These are phyloP conservation scores for Odontophorus gujanensis DNA, from an alignment of 2,113 vertebrate genomes.

Conservation along the genomic window DNA sequence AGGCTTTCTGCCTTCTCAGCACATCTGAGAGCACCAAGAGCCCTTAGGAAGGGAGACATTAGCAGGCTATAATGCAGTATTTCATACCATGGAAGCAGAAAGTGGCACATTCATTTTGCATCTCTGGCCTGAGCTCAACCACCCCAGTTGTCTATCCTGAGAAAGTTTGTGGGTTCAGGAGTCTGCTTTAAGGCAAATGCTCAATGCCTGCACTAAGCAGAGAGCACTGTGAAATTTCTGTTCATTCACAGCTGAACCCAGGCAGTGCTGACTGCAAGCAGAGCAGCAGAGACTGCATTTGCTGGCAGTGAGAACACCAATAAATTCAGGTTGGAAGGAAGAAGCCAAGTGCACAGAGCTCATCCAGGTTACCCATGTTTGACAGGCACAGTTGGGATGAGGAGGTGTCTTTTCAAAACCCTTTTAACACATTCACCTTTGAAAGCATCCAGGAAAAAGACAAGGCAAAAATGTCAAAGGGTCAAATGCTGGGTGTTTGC, in stretches of 20 bases:
- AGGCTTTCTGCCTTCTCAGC: background rate
- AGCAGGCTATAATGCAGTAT: fast-evolving
- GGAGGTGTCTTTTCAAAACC: slow-evolving; percentile 27
- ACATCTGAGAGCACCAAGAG: fast-evolving
- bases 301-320: background rate
- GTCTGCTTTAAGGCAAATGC: background rate
- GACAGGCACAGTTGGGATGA: slow-evolving; percentile 9
- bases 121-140: background rate
- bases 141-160: background rate
- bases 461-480: slow-evolving; percentile 4
- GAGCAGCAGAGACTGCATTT: background rate
- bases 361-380: background rate
- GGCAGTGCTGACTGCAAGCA: background rate
- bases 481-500: background rate
- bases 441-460: slow-evolving; percentile 24
- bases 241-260: background rate
- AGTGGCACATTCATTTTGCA: background rate
- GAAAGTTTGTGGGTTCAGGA: background rate
- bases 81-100: background rate
- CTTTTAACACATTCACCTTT: slow-evolving; percentile 20
- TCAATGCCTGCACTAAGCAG: background rate
- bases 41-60: background rate
- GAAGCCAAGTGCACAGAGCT: background rate
- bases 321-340: background rate
- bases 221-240: background rate